phyloP scores from a whole-genome alignment of 2,888 invertebrate species.

The Trachelus stipa region DNA sequence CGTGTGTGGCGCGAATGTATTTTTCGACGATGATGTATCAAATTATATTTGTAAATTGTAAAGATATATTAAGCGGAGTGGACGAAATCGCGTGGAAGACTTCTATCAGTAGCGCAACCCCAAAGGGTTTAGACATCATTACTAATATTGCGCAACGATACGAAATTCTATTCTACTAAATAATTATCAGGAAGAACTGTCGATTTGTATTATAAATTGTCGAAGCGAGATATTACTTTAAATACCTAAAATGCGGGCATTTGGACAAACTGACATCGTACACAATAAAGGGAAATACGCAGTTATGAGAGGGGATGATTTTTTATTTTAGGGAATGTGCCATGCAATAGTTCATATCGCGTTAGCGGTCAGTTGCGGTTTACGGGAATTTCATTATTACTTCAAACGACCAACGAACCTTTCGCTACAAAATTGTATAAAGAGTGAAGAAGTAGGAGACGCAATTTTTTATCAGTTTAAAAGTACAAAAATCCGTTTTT shows the following conservation, averaged over 20 bases:
- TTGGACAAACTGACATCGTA: constrained; percentile 43
- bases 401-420: not conserved
- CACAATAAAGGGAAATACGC: constrained; percentile 42
- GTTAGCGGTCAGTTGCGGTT: constrained; percentile 6
- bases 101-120: not conserved
- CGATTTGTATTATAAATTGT: constrained; percentile 32
- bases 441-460: not conserved
- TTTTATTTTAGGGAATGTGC: constrained; percentile 41
- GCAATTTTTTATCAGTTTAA: not conserved
- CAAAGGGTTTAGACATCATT: not conserved
- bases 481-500: not conserved
- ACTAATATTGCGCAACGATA: constrained; percentile 12
- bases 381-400: not conserved
- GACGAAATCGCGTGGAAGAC: not conserved
- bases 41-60: constrained; percentile 65
- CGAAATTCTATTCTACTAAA: constrained; percentile 17
- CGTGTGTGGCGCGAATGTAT: constrained; percentile 56
- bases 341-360: constrained; percentile 47
- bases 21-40: constrained; percentile 58
- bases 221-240: constrained; percentile 27
- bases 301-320: constrained; percentile 28
- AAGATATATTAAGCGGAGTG: constrained; percentile 49
- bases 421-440: not conserved
- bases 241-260: constrained; percentile 54
- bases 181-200: constrained; percentile 15